Base-by-base conservation (phyloP, 2,113 vertebrate species). In the Oreamnos americanus region DNA sequence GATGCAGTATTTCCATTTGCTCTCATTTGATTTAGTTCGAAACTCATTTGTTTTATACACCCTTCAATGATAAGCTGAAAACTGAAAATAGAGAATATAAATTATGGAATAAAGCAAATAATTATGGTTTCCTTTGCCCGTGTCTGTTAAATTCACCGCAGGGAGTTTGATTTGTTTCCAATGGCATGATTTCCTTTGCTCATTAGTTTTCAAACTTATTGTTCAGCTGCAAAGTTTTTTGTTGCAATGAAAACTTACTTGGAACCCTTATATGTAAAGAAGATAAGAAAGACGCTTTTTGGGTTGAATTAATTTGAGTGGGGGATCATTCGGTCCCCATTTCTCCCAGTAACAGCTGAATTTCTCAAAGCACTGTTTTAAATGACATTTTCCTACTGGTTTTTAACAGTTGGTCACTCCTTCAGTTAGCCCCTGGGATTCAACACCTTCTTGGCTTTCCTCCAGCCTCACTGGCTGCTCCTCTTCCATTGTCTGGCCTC, bases 31-130 rank as follows among this genome's bases (percentile, higher is more conserved):
- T 99, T 99, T 95, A 99, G 98, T 97, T 99, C 99, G 74, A 99
- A 98, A 98, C 99, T 99, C 99, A 99, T 99, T 98, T 99, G 99
- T 97, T 99, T 99, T 95, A 99, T 98, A 67, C 99, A 99, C 47
- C 99, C 99, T 98, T 99, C 99, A 67, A 99, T 99, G 89, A 99
- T 99, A 76, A 98, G 98, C 90, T 99, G 99, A 98, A 99, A 99
- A 98, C 99, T 99, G 94, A 17, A 93, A 58, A 60, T 57, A 67
- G 55, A 95, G 86, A 58, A 53, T 74, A 92, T 76, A 78, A 95
- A 96, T 67, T 98, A 21, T 87, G 28, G 6, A 78, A 58, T 19
- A 87, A 86, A 95, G 16, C 43, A 43, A 91, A 25, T 4, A 86
- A 76, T 53, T 79, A 67, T n/a, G 19, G 28, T 6, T 55, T 89